Evolutionary conservation across 1,140 invertebrate species (phyloP).

Genomic region (Drosophila pseudoobscura): DNA sequence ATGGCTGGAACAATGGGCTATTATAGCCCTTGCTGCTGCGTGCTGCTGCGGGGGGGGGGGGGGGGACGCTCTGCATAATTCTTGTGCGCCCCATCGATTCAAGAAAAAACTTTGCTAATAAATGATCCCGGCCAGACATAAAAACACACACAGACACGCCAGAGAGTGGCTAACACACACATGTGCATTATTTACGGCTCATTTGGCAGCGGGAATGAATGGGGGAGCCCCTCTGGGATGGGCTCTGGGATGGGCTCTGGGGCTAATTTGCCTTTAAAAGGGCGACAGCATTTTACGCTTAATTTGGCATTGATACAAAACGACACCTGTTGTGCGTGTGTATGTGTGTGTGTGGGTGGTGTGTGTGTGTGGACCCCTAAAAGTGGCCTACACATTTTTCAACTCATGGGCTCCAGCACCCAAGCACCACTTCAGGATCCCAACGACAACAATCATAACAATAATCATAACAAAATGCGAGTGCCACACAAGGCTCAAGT

Average conservation of each 20-base stretch:
- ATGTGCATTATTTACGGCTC: conserved; percentile 66
- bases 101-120: conserved; percentile 57
- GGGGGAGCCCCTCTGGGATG: not conserved
- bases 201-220: conserved; percentile 44
- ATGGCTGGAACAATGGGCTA: conserved; percentile 44
- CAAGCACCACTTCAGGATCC: conserved; percentile 35
- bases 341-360: not conserved
- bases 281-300: conserved; percentile 75
- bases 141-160: conserved; percentile 7
- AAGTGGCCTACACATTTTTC: conserved; percentile 55
- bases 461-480: conserved; percentile 71
- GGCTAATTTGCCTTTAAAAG: conserved; percentile 65
- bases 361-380: conserved; percentile 24
- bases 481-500: not conserved
- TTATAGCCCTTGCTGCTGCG: conserved; percentile 13
- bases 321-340: conserved; percentile 45
- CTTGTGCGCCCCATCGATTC: conserved; percentile 50
- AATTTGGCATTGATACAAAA: conserved; percentile 66
- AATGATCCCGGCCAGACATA: conserved; percentile 39
- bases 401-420: conserved; percentile 29
- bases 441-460: conserved; percentile 53
- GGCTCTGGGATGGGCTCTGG: conserved; percentile 8
- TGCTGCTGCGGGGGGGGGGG: too few relatives aligned
- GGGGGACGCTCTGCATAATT: conserved; percentile 52
- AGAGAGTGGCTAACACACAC: conserved; percentile 1